These are phyloP conservation scores for Cyanoramphus novaezelandiae DNA, from an alignment of 2,113 vertebrate genomes.

Conservation along the genomic window DNA sequence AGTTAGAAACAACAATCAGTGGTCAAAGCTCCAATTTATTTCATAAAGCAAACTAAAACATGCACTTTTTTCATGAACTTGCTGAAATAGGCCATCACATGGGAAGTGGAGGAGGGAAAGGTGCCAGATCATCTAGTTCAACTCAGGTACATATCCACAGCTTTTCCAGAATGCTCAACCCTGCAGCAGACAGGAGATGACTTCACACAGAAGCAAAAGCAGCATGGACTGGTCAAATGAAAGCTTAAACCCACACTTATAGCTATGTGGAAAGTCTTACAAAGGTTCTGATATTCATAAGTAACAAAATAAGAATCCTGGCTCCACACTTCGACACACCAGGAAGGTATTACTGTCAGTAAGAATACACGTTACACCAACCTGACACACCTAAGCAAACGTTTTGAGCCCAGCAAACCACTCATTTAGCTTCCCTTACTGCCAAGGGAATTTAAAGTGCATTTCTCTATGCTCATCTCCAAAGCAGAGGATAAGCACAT, in stretches of 20 bases:
- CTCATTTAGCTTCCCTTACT: not conserved
- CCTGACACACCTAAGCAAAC: not conserved
- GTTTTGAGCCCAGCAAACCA: not conserved
- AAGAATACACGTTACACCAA: not conserved
- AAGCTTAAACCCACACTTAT: not conserved
- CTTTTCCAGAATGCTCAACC: not conserved
- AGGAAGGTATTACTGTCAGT: not conserved
- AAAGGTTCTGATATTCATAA: not conserved
- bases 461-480: not conserved
- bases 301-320: not conserved
- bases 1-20: not conserved
- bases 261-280: fast-evolving
- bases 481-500: not conserved
- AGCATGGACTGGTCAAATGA: fast-evolving
- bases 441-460: not conserved
- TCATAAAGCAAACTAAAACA: not conserved
- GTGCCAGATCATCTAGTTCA: not conserved
- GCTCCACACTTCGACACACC: not conserved
- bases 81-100: not conserved
- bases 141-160: not conserved
- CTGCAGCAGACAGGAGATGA: not conserved
- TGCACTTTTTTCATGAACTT: not conserved
- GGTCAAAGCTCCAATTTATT: not conserved
- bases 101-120: not conserved
- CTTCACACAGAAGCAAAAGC: not conserved